Evolutionary conservation across 1,140 invertebrate species (phyloP), one percentile per base, ranked within the genome.

Genomic region (Magallana angulata): DNA sequence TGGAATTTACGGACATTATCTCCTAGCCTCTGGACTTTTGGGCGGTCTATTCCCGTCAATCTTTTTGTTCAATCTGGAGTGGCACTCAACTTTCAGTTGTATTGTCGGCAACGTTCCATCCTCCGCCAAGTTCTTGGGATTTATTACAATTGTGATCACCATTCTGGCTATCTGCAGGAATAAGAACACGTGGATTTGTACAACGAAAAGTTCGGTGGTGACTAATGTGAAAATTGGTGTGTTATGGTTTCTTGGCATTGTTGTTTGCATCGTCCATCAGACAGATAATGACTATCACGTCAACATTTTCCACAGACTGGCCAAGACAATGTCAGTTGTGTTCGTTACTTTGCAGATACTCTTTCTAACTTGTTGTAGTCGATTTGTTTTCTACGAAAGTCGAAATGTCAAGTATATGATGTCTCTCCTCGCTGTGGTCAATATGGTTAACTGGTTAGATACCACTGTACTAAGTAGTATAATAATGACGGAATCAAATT

Each of bases 401-500:
- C 24, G 68, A 76, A 76, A 76, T 11, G 12, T 76, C 4, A 36
- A 76, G 36, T 76, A 76, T 76, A 36, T 76, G 0, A 11, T 30
- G 24, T 18, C 68, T 0, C 18, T 76, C 5, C 30, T 76, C 24
- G 68, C 14, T 30, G 68, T 76, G 7, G 36, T 30, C 4, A 76
- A 76, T 12, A 76, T 76, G 68, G 24, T 76, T 7, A 76, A 76
- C 68, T 76, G 68, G 68, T 30, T 76, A 12, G 68, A 76, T 11
- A 30, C 68, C 30, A 76, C 8, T 11, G 24, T 76, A 7, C 1
- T 76, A 11, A 76, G 68, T 11, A 30, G 24, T 30, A 30, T 24
- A 11, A 18, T 76, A 12, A 11, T 76, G 68, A 76, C 68, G 5
- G 24, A 30, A 8, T 36, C 68, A 11, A 76, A 76, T 12, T 7